Evolutionary conservation across 2,113 vertebrate species (phyloP).

Genomic region (Corvus moneduloides): DNA sequence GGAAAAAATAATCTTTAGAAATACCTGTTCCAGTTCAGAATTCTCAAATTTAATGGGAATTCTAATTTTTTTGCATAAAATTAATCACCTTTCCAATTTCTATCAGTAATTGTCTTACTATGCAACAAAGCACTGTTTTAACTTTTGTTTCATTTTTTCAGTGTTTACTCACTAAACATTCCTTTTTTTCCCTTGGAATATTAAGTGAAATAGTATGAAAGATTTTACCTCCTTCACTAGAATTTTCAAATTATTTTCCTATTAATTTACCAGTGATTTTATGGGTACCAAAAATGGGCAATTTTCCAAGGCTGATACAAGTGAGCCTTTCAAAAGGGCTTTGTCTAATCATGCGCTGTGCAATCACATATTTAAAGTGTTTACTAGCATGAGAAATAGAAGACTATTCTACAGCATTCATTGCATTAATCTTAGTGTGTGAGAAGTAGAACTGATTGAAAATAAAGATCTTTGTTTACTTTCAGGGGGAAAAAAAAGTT

Average conservation of each 20-base stretch:
- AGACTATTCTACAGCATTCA: not conserved
- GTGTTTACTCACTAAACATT: not conserved
- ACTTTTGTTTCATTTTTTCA: not conserved
- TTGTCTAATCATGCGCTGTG: not conserved
- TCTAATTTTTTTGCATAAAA: not conserved
- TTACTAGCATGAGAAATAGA: not conserved
- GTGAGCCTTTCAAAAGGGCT: not conserved
- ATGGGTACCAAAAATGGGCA: not conserved
- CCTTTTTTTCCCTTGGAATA: not conserved
- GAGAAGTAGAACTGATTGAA: not conserved
- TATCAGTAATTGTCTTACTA: not conserved
- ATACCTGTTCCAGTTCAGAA: not conserved
- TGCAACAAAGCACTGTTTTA: not conserved
- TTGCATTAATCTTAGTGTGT: not conserved
- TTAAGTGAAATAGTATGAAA: not conserved
- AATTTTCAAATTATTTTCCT: not conserved
- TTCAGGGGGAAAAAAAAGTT: fast-evolving
- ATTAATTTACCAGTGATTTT: not conserved
- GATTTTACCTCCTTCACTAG: not conserved
- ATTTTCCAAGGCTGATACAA: not conserved
- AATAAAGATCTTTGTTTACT: not conserved
- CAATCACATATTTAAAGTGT: not conserved
- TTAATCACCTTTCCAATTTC: not conserved
- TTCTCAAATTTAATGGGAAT: not conserved
- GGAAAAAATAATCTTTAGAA: not conserved